These are phyloP conservation scores for Acanthochromis polyacanthus DNA, from an alignment of 2,113 vertebrate genomes.

Conservation along the genomic window DNA sequence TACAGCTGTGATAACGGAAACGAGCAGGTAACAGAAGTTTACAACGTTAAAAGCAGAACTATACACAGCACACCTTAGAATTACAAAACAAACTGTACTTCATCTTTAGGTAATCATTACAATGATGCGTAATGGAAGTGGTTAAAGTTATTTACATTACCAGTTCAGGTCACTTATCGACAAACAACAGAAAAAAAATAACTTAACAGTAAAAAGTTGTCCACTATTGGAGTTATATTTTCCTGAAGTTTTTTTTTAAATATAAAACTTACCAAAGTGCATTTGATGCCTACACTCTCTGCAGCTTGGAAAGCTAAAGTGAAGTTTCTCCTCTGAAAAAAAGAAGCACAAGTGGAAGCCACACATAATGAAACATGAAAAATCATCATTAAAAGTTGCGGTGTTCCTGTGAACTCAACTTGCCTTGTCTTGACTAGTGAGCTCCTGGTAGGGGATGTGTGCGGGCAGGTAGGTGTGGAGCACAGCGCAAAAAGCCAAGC, in stretches of 20 bases:
- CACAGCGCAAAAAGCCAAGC: conserved; percentile 95
- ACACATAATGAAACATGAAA: not conserved
- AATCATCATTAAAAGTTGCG: rapidly evolving
- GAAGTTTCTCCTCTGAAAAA: conserved; percentile 93
- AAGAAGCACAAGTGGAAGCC: conserved; percentile 23
- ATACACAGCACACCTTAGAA: not conserved
- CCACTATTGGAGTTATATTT: too few species aligned
- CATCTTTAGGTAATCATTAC: conserved; percentile 4
- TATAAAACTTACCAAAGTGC: conserved; percentile 91
- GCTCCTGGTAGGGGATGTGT: conserved; percentile 96
- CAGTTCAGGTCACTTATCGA: too few species aligned
- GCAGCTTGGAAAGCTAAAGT: conserved; percentile 97
- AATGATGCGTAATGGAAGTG: not conserved
- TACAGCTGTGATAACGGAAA: too few species aligned
- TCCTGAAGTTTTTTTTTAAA: too few species aligned
- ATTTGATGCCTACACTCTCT: conserved; percentile 98
- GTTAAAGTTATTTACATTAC: not conserved
- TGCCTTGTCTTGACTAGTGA: conserved; percentile 96
- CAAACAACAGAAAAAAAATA: too few species aligned
- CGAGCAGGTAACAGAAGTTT: not conserved
- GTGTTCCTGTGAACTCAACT: conserved; percentile 6
- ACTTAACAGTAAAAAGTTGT: not conserved
- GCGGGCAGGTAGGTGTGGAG: conserved; percentile 97
- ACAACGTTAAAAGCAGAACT: conserved; percentile 8
- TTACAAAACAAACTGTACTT: not conserved